Conservation (phyloP, 2,797 vertebrate genomes). For the Remorina albescens region DNA sequence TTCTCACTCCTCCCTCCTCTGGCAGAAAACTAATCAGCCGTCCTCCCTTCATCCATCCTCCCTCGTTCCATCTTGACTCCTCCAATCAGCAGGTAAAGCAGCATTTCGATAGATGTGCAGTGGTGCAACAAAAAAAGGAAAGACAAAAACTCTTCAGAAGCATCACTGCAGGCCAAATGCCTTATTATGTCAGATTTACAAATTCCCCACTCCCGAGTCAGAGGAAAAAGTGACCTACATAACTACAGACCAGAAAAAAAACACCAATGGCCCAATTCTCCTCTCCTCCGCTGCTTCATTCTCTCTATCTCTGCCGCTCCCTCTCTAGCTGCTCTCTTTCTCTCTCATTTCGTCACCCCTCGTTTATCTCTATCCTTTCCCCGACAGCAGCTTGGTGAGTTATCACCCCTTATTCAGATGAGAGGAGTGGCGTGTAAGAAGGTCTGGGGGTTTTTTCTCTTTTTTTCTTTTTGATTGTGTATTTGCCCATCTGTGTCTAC, state of each 20-base stretch:
- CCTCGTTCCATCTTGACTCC: conserved; percentile 22
- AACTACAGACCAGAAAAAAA: conserved; percentile 74
- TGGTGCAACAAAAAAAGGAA: conserved; percentile 56
- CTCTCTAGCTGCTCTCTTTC: conserved; percentile 65
- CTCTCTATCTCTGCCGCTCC: conserved; percentile 58
- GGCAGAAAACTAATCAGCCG: conserved; percentile 47
- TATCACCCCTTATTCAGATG: conserved; percentile 73
- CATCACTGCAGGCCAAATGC: conserved; percentile 86
- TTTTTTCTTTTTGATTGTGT: conserved; percentile 15
- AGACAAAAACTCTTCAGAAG: conserved; percentile 68
- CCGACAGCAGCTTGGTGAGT: conserved; percentile 73
- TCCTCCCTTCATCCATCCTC: conserved; percentile 28
- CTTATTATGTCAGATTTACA: conserved; percentile 89
- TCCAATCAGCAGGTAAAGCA: conserved; percentile 58
- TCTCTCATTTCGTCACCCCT: conserved; percentile 73
- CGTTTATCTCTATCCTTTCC: conserved; percentile 74
- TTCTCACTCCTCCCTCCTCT: conserved; percentile 19
- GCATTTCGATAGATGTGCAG: conserved; percentile 48
- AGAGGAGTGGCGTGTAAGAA: conserved; percentile 55
- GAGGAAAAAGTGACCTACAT: conserved; percentile 80
- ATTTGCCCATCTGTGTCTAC: not conserved
- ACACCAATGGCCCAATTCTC: conserved; percentile 77
- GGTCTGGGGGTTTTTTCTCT: conserved; percentile 7
- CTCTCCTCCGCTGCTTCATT: conserved; percentile 39
- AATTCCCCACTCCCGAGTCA: conserved; percentile 76